Evolutionary conservation across 2,797 vertebrate species (phyloP).

Genomic region (Balearica regulorum): DNA sequence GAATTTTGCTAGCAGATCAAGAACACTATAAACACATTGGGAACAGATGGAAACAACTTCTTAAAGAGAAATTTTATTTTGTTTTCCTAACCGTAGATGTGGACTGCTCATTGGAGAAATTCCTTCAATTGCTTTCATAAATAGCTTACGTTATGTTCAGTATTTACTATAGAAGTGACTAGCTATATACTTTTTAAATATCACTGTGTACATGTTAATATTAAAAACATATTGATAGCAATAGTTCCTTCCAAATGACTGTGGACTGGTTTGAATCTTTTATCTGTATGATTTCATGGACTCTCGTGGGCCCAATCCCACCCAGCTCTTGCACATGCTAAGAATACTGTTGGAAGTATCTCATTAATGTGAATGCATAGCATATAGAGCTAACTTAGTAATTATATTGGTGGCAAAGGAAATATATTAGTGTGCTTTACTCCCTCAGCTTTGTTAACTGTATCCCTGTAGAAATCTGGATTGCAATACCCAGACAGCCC

Average conservation of each 20-base stretch:
- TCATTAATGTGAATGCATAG: not conserved
- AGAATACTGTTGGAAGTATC: not conserved
- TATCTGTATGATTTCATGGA: not conserved
- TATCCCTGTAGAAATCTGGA: not conserved
- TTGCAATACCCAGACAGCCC: not conserved
- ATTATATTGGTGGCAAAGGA: not conserved
- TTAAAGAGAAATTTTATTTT: not conserved
- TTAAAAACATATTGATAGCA: not conserved
- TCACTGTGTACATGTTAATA: not conserved
- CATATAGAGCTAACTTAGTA: not conserved
- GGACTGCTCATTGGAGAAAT: not conserved
- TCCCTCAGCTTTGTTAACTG: not conserved
- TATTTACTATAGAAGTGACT: not conserved
- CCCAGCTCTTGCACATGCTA: not conserved
- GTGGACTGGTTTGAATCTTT: not conserved
- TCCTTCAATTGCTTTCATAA: not conserved
- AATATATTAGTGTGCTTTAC: not conserved
- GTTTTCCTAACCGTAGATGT: not conserved
- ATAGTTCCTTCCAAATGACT: not conserved
- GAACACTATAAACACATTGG: not conserved
- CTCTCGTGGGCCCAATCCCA: not conserved
- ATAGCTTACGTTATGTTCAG: not conserved
- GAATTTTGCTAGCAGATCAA: not conserved
- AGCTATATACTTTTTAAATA: not conserved
- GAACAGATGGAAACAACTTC: not conserved